Evolutionary conservation across 2,797 vertebrate genomes (phyloP).

Genomic region (Acropternis orthonyx): DNA sequence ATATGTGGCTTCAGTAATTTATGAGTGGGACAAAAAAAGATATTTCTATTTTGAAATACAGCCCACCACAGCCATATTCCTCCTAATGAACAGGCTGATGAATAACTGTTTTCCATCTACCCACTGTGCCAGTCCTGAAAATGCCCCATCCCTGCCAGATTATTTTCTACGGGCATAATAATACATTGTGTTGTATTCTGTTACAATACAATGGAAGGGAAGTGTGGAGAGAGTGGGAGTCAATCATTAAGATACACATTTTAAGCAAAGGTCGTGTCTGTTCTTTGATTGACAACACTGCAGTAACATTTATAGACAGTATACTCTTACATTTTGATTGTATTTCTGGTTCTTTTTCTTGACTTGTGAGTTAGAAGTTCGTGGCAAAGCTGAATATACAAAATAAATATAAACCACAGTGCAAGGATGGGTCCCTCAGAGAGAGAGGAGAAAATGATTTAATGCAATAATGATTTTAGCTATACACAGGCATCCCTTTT

Average conservation of each 20-base stretch:
- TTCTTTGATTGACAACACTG: not conserved
- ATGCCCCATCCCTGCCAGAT: not conserved
- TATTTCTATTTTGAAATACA: not conserved
- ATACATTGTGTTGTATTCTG: not conserved
- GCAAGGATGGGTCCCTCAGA: conserved; percentile 14
- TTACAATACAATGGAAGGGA: not conserved
- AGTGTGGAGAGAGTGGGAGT: not conserved
- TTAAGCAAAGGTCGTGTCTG: not conserved
- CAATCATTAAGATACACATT: not conserved
- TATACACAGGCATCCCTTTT: conserved; percentile 71
- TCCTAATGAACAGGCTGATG: not conserved
- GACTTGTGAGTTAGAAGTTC: not conserved
- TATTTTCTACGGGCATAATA: not conserved
- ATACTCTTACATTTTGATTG: not conserved
- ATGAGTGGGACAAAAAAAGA: not conserved
- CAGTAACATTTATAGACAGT: not conserved
- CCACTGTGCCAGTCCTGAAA: not conserved
- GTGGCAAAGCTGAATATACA: conserved; percentile 44
- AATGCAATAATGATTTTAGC: conserved; percentile 76
- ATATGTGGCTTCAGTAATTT: not conserved
- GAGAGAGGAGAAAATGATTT: conserved; percentile 62
- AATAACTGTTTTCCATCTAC: not conserved
- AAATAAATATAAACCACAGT: conserved; percentile 30
- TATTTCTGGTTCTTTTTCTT: conserved; percentile 13
- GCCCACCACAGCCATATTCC: not conserved